Evolutionary conservation across 1,140 invertebrate genomes (phyloP), one percentile per base, ranked within the genome.

Genomic region (Drosophila biarmipes): DNA sequence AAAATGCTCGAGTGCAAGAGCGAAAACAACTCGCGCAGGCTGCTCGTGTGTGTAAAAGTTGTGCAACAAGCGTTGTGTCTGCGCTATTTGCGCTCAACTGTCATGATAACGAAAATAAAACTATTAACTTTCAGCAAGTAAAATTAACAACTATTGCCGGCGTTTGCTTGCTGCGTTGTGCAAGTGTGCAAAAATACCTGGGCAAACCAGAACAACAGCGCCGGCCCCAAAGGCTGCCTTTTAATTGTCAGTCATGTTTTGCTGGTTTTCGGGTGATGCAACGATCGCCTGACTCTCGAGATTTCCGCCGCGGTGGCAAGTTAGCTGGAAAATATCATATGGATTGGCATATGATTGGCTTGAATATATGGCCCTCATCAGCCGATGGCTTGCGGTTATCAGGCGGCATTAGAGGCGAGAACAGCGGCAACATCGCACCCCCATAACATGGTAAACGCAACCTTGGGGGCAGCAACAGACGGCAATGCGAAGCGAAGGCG

Each of bases 391-490:
- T 73, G 38, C 37, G 58, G 59, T 51, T 74, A 75, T 74, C 72
- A 66, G 46, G 53, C 62, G 42, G 38, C 51, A 42, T 38, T 4
- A 27, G 45, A 14, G 3, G 27, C 43, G 17, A 24, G 35, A 51
- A 12, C 46, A 67, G 61, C 38, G 62, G 76, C 80, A 55, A 76
- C 55, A 86, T 67, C 69, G 84, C 82, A 80, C 81, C 81, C 81
- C 68, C 71, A 87, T 82, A 59, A 52, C 74, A 87, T 74, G 82
- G 63, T 73, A 62, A 69, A 67, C 57, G 74, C 78, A 81, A 76
- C 82, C 82, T 86, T 86, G 81, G 56, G 43, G 54, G 68, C 68
- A 71, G 34, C 46, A 78, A 73, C 63, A 51, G 45, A 73, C 59
- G 56, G 53, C 74, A 69, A 77, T 77, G 38, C 58, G 45, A 67